Conservation (phyloP, 2,888 invertebrate genomes). For the Patella caerulea region DNA sequence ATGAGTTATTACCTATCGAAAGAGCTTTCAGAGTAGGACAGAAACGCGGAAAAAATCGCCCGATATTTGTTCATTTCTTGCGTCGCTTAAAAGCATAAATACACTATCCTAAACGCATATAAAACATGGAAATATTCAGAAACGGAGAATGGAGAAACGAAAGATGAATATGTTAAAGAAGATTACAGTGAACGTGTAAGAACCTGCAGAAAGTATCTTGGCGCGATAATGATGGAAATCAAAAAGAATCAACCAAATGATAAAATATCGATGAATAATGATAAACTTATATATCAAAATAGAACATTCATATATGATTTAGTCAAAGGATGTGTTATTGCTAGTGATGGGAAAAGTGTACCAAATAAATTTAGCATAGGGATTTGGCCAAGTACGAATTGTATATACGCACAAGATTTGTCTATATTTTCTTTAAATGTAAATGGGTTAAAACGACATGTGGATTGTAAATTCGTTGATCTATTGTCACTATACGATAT, state of each 20-base stretch:
- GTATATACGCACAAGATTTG: no score
- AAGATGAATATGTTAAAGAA: background rate
- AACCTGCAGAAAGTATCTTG: background rate
- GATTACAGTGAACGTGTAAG: background rate
- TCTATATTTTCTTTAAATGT: constrained; percentile 6
- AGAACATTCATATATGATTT: background rate
- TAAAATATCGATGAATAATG: background rate
- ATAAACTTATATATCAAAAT: background rate
- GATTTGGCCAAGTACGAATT: background rate
- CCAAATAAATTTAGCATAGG: background rate
- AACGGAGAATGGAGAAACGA: background rate
- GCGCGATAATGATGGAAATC: background rate
- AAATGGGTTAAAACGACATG: constrained; percentile 5
- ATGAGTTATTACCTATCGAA: no score
- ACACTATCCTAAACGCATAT: no score
- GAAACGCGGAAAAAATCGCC: no score
- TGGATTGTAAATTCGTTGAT: background rate
- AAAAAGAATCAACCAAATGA: background rate
- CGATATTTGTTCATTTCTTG: no score
- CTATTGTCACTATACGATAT: constrained; percentile 2
- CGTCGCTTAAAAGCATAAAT: no score
- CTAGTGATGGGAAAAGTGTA: constrained; percentile 1
- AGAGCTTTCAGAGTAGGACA: no score
- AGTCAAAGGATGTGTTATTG: background rate
- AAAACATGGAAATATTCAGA: no score